Evolutionary conservation across 2,113 vertebrate species (phyloP), one percentile per base, ranked within the genome.

Genomic region (Thunnus maccoyii): DNA sequence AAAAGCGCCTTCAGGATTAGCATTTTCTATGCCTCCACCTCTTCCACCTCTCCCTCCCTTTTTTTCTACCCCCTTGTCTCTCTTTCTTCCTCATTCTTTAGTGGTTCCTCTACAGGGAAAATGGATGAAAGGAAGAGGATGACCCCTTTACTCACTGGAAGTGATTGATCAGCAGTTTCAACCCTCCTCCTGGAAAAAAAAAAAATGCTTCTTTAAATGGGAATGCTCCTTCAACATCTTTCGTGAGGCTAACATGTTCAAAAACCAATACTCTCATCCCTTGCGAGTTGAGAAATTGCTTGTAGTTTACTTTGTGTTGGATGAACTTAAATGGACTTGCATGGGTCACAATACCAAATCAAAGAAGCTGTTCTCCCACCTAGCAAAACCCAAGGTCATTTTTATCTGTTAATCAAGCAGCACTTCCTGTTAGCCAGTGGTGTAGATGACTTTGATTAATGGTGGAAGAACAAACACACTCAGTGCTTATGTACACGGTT

Each of bases 81-180:
- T 85, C 82, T 85, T 83, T 76, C 82, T 78, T 82, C 70, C 70
- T 86, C 83, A 76, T 88, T 91, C 84, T 74, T 84, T 78, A 83
- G 80, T 68, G 48, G 78, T 79, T 89, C 77, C 89, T 90, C 72
- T 60, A 60, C 86, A 83, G 77, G 84, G 82, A 70, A 77, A 72
- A 81, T 84, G 82, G 86, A 92, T 92, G 86, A 92, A 94, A 94
- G 89, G 47, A 78, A 73, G 76, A 82, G 80, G 88, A 90, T 91
- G 91, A 92, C 92, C 92, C 86, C 78, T 86, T 90, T 89, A 76
- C 78, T 91, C 77, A 22, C 72, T 76, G 80, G 80, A 94, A 93
- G 85, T 89, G 82, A 94, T 90, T 92, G 87, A 93, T 94, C 91
- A 94, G 93, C 94, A 88, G 81, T 88, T 94, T 92, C 52, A 83